These are phyloP conservation scores for Megaustenia siamemsis DNA, from an alignment of 2,888 invertebrate genomes.

Conservation along the genomic window DNA sequence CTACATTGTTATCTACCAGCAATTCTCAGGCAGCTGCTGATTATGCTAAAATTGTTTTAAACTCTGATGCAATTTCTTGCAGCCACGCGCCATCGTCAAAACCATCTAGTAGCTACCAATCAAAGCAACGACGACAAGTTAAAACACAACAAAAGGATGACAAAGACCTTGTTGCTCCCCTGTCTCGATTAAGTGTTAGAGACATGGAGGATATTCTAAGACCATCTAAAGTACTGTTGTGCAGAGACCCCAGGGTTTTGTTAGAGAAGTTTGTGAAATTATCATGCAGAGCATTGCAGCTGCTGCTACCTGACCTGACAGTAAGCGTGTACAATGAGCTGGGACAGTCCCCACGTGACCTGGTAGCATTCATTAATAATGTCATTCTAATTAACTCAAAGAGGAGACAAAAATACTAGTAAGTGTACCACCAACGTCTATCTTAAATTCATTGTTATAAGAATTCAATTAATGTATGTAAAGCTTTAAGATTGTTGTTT, in stretches of 20 bases:
- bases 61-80: neutral
- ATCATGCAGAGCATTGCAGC: slow-evolving; percentile 41
- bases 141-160: neutral
- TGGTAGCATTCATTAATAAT: slow-evolving; percentile 43
- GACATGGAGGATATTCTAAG: slow-evolving; percentile 9
- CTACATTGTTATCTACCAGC: neutral
- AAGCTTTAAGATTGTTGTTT: neutral
- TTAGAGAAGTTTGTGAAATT: slow-evolving; percentile 14
- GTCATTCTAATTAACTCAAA: slow-evolving; percentile 16
- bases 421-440: too few species aligned
- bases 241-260: slow-evolving; percentile 14
- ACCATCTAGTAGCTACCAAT: neutral
- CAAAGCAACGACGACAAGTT: neutral
- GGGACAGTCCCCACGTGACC: slow-evolving; percentile 17
- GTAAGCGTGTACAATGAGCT: slow-evolving; percentile 39
- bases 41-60: neutral
- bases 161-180: neutral
- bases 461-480: neutral
- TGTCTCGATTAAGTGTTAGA: slow-evolving; percentile 25
- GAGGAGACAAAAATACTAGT: neutral
- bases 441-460: too few species aligned
- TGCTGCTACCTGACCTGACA: slow-evolving; percentile 35
- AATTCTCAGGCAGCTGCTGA: neutral
- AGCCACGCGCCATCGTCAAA: neutral
- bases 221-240: slow-evolving; percentile 16